phyloP scores from a whole-genome alignment of 2,888 invertebrate genomes.

The Leptopterna dolabrata region DNA sequence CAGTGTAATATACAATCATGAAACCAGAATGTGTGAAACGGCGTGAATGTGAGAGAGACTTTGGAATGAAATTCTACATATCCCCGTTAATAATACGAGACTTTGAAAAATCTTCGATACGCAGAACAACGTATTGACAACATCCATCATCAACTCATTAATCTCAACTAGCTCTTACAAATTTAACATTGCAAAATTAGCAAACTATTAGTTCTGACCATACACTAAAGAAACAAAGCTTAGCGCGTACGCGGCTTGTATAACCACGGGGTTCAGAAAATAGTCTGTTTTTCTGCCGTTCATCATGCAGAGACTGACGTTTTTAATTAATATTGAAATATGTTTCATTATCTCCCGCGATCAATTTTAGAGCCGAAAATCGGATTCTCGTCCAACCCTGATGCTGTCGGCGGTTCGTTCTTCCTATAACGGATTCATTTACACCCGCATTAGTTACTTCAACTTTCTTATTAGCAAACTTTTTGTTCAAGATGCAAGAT shows the following conservation, averaged over 20 bases:
- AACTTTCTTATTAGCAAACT: background rate
- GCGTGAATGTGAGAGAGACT: no score
- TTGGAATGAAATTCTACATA: no score
- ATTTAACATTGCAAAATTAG: background rate
- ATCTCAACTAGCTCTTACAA: background rate
- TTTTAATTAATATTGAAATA: constrained; percentile 1
- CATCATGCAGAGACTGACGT: background rate
- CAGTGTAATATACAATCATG: no score
- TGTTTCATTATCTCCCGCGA: background rate
- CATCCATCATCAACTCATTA: background rate
- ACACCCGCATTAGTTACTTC: background rate
- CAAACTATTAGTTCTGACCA: background rate
- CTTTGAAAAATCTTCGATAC: no score
- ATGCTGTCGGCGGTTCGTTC: background rate
- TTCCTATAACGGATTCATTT: background rate
- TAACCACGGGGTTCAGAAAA: background rate
- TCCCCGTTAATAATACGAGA: no score
- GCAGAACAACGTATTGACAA: background rate
- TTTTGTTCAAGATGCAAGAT: background rate
- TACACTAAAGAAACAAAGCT: background rate
- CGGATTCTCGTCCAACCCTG: background rate
- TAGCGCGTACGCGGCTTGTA: background rate
- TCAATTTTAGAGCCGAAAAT: background rate
- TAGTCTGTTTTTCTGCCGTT: background rate
- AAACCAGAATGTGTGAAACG: no score